phyloP scores from a whole-genome alignment of 2,888 invertebrate species.

The Agrenia bidenticulata region DNA sequence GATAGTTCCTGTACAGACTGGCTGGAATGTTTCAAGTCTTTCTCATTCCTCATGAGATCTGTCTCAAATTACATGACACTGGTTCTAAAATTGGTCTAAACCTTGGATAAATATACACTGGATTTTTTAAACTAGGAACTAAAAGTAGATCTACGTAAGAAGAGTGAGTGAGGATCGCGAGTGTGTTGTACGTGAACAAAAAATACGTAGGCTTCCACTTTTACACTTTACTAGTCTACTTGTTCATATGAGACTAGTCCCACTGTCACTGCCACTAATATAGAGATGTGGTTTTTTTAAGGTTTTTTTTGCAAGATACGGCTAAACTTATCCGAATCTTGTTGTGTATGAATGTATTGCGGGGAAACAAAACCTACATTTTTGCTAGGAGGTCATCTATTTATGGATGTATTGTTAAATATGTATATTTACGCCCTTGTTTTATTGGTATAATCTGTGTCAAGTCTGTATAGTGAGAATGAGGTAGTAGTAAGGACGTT shows the following conservation, averaged over 20 bases:
- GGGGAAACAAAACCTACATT: neutral
- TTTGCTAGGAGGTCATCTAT: slow-evolving; percentile 6
- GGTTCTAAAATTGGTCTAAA: slow-evolving; percentile 11
- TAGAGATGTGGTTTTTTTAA: neutral
- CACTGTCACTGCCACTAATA: too few relatives aligned
- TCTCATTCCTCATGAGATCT: slow-evolving; percentile 10
- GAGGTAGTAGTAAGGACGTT: too few relatives aligned
- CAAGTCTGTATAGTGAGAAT: too few relatives aligned
- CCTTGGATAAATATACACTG: slow-evolving; percentile 13
- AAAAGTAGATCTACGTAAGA: slow-evolving; percentile 5
- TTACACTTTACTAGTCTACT: neutral
- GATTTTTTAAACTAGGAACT: slow-evolving; percentile 1
- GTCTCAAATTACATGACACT: slow-evolving; percentile 13
- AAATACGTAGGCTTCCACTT: slow-evolving; percentile 1
- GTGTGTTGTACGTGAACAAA: too few relatives aligned
- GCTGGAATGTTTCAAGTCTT: slow-evolving; percentile 1
- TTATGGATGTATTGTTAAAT: slow-evolving; percentile 7
- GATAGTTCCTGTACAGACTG: too few relatives aligned
- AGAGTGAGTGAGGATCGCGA: neutral
- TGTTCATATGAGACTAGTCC: too few relatives aligned
- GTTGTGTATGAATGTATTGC: neutral
- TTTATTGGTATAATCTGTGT: too few relatives aligned
- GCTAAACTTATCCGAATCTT: too few relatives aligned
- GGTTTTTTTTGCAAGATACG: neutral
- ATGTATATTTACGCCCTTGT: too few relatives aligned